Conservation (phyloP, 2,888 invertebrate species). For the Noctua janthe region DNA sequence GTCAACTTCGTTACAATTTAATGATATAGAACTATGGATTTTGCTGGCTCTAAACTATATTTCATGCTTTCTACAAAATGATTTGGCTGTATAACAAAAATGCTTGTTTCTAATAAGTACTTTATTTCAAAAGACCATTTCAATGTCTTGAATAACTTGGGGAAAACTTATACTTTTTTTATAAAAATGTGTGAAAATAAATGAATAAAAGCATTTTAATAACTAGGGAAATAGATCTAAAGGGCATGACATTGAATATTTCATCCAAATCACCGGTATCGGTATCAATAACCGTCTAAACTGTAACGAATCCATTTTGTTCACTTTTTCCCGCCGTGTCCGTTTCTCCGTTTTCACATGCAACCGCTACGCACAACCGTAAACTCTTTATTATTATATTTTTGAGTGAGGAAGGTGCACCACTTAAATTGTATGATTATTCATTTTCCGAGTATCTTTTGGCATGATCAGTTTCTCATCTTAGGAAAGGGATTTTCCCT, state of each 20-base stretch:
- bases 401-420: constrained; percentile 16
- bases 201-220: neutral
- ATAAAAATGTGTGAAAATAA: neutral
- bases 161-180: neutral
- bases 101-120: neutral
- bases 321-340: constrained; percentile 57
- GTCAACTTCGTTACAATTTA: constrained; percentile 16
- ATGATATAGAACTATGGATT: constrained; percentile 2
- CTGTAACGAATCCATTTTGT: constrained; percentile 57
- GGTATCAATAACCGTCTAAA: constrained; percentile 42
- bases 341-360: constrained; percentile 63
- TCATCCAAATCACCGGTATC: constrained; percentile 22
- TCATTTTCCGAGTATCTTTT: neutral
- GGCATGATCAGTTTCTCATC: neutral
- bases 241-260: constrained; percentile 35
- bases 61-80: neutral
- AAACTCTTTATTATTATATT: constrained; percentile 36
- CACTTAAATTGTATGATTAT: constrained; percentile 5
- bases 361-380: constrained; percentile 44
- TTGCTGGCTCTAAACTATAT: neutral
- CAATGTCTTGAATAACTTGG: neutral
- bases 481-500: neutral
- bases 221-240: constrained; percentile 29
- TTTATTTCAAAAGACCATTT: neutral
- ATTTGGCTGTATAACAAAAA: neutral